phyloP scores from a whole-genome alignment of 2,113 vertebrate species.

The Nothoprocta pentlandii region DNA sequence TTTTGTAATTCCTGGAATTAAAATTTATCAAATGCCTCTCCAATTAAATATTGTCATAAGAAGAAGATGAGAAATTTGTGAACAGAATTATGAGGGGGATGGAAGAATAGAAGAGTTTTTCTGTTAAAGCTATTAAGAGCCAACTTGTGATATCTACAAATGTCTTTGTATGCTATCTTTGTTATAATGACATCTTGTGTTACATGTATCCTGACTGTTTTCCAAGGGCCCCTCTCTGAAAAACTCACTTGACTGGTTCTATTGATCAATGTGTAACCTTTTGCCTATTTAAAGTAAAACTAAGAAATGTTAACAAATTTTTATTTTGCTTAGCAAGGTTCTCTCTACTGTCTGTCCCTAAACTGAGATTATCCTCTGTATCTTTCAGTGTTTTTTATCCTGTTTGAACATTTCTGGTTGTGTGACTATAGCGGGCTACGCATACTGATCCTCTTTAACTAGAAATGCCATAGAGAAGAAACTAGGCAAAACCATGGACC shows the following conservation, averaged over 20 bases:
- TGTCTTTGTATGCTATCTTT: accelerated
- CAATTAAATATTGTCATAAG: not conserved
- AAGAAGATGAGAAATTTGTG: not conserved
- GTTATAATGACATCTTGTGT: not conserved
- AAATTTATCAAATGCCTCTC: not conserved
- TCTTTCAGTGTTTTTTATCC: not conserved
- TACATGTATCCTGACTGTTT: not conserved
- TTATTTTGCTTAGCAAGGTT: not conserved
- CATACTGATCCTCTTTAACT: not conserved
- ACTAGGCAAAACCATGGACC: not conserved
- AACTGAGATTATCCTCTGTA: not conserved
- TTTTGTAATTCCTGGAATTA: not conserved
- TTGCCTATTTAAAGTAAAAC: not conserved
- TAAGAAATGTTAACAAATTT: not conserved
- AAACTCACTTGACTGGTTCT: not conserved
- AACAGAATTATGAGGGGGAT: not conserved
- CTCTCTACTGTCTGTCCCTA: not conserved
- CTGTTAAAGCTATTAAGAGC: not conserved
- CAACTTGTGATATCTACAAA: not conserved
- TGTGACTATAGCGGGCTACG: not conserved
- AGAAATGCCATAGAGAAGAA: not conserved
- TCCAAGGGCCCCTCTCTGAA: not conserved
- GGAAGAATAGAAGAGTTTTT: not conserved
- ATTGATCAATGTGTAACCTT: not conserved
- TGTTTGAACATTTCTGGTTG: not conserved